Percentiles rank a stretch among this genome's conserved stretches.
phyloP scores from a whole-genome alignment of 2,113 vertebrate genomes.

The Stigmatopora argus region DNA sequence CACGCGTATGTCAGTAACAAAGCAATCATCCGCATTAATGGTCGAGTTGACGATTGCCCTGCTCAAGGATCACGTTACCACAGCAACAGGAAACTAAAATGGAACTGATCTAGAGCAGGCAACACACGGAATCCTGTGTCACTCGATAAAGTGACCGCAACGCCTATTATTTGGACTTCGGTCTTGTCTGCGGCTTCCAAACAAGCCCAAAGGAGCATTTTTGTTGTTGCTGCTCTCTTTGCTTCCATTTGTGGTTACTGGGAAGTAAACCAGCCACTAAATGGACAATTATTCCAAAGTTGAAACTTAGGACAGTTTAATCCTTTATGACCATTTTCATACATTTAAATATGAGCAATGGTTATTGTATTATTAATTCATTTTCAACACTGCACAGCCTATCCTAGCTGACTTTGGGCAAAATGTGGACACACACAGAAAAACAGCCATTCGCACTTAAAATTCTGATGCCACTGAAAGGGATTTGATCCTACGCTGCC shows the following conservation, averaged over 20 bases:
- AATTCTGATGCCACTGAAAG: no score
- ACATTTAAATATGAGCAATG: no score
- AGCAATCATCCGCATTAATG: conserved; percentile 39
- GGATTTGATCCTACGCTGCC: no score
- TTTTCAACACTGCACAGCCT: no score
- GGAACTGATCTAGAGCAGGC: conserved; percentile 37
- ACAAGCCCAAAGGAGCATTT: conserved; percentile 1
- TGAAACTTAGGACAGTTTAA: no score
- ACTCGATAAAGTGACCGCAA: conserved; percentile 16
- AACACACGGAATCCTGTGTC: conserved; percentile 18
- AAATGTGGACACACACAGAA: no score
- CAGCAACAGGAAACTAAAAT: conserved; percentile 26
- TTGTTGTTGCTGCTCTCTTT: not conserved
- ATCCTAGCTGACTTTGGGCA: no score
- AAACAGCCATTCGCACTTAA: no score
- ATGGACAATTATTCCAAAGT: no score
- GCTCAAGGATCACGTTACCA: not conserved
- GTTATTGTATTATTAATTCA: no score
- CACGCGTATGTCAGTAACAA: conserved; percentile 21
- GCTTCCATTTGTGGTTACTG: not conserved
- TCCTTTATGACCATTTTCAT: no score
- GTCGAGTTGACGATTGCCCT: conserved; percentile 35
- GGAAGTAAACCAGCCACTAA: not conserved
- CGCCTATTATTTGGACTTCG: not conserved
- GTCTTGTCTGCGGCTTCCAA: not conserved